Evolutionary conservation across 2,113 vertebrate species (phyloP), one percentile per base, ranked within the genome.

Genomic region (Dasyurus viverrinus): DNA sequence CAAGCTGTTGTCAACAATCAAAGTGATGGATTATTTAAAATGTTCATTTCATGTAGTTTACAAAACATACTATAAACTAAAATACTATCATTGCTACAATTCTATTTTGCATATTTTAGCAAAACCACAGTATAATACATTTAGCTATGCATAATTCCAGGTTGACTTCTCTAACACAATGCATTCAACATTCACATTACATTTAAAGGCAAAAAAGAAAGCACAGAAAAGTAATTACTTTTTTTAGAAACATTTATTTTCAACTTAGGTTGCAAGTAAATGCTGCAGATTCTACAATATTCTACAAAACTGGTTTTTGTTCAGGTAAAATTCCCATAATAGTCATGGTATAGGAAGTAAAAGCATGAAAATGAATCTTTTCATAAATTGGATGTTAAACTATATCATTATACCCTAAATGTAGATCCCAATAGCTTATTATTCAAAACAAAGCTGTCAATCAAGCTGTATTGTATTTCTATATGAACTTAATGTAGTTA

Each of bases 241-340:
- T 93, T 93, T 76, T 93, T 93, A 91, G 95, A 97, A 96, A 97
- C 93, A 95, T 93, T 96, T 97, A 93, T 95, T 96, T 97, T 95
- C 94, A 93, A 48, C 92, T 95, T 93, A 93, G 57, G 42, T 84
- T 96, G 76, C 60, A 93, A n/a, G 92, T 36, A 89, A 96, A 95
- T 54, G 10, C 60, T 55, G 26, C 92, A 90, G 97, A 92, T 93
- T 42, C 68, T 84, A 14, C n/a, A 84, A 42, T 92, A 93, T 94
- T 95, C 93, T 91, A 42, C n/a, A 84, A 84, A 94, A 97, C 93
- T 93, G 53, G 25, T 10, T 46, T 94, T 91, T 84, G 90, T 10
- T 90, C 54, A 76, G 36, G 55, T 93, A 60, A 93, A 94, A 90
- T 8, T 94, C 89, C 92, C 84, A 92, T 54, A 52, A 92, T 22